Base-by-base conservation (phyloP, 1,140 invertebrate species). In the Chymomyza costata region DNA sequence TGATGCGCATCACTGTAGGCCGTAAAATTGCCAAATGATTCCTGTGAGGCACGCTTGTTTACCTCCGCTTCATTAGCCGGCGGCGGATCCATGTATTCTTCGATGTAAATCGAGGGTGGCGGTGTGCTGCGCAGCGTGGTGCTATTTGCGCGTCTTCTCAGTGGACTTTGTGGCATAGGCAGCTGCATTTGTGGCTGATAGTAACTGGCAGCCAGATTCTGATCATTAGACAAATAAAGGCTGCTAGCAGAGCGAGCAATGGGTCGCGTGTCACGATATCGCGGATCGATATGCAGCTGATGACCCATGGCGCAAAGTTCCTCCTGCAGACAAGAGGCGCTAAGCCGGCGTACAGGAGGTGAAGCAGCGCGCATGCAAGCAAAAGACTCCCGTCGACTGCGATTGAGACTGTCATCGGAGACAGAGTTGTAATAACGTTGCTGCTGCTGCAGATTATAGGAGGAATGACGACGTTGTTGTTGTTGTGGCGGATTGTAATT, bases 61-160 rank as follows among this genome's bases (percentile, higher is more conserved):
- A 19, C 50, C 30, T 45, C 50, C 8, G 52, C 56, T 38, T 61
- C 50, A 6, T 34, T 15, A 8, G 49, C 39, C 13, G 39, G 35
- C 10, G 82, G 64, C 10, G 76, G 74, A 40, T 86, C 85, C 32
- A 56, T 67, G 51, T 86, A 86, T 44, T 86, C 82, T 45, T 86
- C 84, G 5, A 86, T 85, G 13, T 73, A 86, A 25, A 86, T 86
- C 0, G 84, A 85, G 1, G 84, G 84, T 16, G 82, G 83, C 17
- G 82, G 70, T 2, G 81, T 83, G 43, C 59, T 54, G 3, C 68
- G 48, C 37, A 82, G 17, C n/a, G 60, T 61, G 0, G 49, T 37
- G 40, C 57, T 61, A 18, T 49, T 49, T 1, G 45, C 40, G 1
- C 57, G 38, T 8, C 30, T 64, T 35, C 73, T 50, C 57, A 83